Evolutionary conservation across 2,888 invertebrate genomes (phyloP).

Genomic region (Caenorhabditis afra): DNA sequence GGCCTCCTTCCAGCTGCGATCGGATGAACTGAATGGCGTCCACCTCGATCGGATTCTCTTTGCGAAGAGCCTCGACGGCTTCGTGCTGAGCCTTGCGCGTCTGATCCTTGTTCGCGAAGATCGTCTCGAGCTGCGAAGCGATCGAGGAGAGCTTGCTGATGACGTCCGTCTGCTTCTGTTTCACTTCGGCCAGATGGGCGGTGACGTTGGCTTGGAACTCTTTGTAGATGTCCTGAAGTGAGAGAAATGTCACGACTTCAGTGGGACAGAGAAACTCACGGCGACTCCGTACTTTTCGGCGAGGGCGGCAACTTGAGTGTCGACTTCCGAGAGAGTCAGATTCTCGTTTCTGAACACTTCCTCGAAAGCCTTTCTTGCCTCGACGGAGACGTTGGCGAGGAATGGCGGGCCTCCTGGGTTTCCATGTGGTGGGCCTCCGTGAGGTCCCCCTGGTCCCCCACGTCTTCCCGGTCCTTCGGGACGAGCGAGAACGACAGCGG

Average conservation of each 20-base stretch:
- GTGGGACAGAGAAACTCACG: constrained; percentile 25
- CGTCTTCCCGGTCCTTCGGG: constrained; percentile 12
- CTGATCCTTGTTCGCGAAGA: constrained; percentile 55
- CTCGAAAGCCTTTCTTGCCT: constrained; percentile 23
- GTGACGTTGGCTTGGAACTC: constrained; percentile 60
- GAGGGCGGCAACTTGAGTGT: constrained; percentile 46
- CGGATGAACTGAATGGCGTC: constrained; percentile 30
- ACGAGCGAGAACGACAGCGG: constrained; percentile 9
- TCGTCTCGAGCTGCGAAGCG: constrained; percentile 37
- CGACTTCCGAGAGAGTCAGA: constrained; percentile 42
- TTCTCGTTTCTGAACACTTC: constrained; percentile 49
- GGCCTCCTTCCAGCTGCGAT: constrained; percentile 19
- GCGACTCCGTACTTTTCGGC: constrained; percentile 59
- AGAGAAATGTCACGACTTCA: not conserved
- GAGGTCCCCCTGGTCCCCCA: constrained; percentile 15
- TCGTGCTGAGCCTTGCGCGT: constrained; percentile 27
- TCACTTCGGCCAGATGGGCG: constrained; percentile 43
- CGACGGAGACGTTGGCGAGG: constrained; percentile 33
- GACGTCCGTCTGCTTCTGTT: constrained; percentile 54
- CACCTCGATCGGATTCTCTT: constrained; percentile 21
- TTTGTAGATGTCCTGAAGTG: constrained; percentile 44
- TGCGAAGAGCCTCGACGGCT: constrained; percentile 33
- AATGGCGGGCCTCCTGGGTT: constrained; percentile 32
- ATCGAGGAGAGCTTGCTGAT: constrained; percentile 54
- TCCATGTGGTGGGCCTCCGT: constrained; percentile 11